These are phyloP conservation scores for Bettongia penicillata DNA, from an alignment of 2,113 vertebrate species.

Conservation along the genomic window DNA sequence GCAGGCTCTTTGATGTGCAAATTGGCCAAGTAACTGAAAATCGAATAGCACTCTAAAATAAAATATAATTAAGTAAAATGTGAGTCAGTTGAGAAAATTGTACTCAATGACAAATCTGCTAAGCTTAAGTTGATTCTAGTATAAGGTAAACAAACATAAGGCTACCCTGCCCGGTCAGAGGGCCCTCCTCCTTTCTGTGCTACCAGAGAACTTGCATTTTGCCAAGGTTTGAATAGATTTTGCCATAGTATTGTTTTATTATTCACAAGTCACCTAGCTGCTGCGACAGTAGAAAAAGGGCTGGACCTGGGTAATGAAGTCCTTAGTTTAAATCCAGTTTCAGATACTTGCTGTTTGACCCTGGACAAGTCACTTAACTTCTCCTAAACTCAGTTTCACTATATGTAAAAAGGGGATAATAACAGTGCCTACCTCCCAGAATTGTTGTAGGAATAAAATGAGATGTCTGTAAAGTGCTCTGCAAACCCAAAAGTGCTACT, in stretches of 20 bases:
- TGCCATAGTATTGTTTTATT: not conserved
- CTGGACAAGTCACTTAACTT: not conserved
- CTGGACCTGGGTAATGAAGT: not conserved
- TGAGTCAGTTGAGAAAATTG: not conserved
- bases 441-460: no score
- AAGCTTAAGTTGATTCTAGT: not conserved
- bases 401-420: not conserved
- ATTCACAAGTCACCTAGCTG: not conserved
- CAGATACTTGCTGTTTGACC: not conserved
- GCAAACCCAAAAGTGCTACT: not conserved
- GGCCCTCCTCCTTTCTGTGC: not conserved
- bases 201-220: not conserved
- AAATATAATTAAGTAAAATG: not conserved
- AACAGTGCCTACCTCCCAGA: not conserved
- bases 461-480: no score
- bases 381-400: not conserved
- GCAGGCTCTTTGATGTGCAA: not conserved
- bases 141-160: not conserved
- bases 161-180: not conserved
- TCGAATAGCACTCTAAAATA: not conserved
- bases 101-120: not conserved
- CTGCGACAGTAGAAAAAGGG: not conserved
- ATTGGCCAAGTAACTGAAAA: not conserved
- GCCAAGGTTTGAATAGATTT: not conserved
- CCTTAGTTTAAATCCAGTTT: not conserved